These are phyloP conservation scores for Lordiphosa fenestrarum DNA, from an alignment of 2,888 invertebrate species.

Conservation along the genomic window DNA sequence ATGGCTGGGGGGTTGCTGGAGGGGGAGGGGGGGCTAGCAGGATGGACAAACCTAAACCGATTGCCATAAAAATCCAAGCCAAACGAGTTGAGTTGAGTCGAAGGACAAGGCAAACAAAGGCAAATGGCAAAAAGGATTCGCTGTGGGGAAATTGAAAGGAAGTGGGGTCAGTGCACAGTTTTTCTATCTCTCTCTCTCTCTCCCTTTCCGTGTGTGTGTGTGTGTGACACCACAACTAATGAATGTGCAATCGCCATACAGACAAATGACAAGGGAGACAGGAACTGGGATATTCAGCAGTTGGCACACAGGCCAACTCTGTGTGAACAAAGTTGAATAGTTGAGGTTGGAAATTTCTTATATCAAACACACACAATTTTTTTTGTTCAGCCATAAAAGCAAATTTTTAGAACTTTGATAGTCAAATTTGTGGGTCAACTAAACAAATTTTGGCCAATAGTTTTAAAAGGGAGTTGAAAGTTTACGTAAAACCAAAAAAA, in stretches of 20 bases:
- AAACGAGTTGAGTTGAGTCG: constrained; percentile 16
- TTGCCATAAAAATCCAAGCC: constrained; percentile 12
- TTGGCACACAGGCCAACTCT: neutral
- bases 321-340: no score
- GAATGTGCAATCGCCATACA: constrained; percentile 19
- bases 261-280: constrained; percentile 15
- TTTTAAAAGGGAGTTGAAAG: constrained; percentile 2
- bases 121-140: constrained; percentile 5
- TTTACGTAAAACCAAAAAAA: no score
- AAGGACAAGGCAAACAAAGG: constrained; percentile 1
- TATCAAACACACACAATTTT: no score
- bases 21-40: neutral
- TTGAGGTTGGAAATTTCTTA: no score
- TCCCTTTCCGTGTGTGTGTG: constrained; percentile 1
- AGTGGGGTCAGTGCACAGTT: constrained; percentile 34
- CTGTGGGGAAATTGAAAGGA: constrained; percentile 3
- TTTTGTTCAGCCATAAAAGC: no score
- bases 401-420: no score
- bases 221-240: constrained; percentile 33
- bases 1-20: neutral
- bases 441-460: no score
- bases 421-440: no score
- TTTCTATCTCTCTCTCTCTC: neutral
- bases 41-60: neutral
- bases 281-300: constrained; percentile 3